These are phyloP conservation scores for Hybognathus amarus DNA, from an alignment of 2,797 vertebrate species.

Conservation along the genomic window DNA sequence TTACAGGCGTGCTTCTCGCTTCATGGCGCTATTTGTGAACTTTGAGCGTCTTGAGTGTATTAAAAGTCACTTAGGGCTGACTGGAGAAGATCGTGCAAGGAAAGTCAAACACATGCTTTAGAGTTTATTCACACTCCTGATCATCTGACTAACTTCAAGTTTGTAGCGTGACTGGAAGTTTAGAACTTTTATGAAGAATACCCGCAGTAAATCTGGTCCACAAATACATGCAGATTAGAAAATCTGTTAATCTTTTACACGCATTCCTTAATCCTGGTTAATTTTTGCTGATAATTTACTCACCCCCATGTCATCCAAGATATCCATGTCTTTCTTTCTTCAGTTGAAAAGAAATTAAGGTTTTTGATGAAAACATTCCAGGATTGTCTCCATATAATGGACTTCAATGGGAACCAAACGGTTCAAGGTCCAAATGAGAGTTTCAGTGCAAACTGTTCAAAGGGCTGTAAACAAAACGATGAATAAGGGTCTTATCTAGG, in stretches of 20 bases:
- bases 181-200: not conserved
- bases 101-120: not conserved
- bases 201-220: not conserved
- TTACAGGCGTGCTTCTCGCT: not conserved
- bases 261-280: not conserved
- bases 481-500: no score
- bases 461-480: no score
- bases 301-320: no score
- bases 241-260: not conserved
- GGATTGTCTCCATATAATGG: no score
- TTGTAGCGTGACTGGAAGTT: not conserved
- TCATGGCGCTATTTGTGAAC: not conserved
- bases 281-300: not conserved
- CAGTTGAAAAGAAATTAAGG: no score
- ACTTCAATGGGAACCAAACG: no score
- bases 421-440: no score
- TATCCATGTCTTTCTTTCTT: no score
- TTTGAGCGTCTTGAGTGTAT: not conserved
- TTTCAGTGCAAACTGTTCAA: no score
- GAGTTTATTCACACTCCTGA: not conserved
- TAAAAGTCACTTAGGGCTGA: not conserved
- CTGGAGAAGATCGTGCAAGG: not conserved
- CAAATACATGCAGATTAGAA: not conserved
- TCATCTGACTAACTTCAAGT: not conserved
- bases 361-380: no score